Percentiles rank a stretch among this genome's conserved stretches.
These are phyloP conservation scores for Paratrypauchen microcephalus DNA, from an alignment of 2,797 vertebrate genomes.

Conservation along the genomic window DNA sequence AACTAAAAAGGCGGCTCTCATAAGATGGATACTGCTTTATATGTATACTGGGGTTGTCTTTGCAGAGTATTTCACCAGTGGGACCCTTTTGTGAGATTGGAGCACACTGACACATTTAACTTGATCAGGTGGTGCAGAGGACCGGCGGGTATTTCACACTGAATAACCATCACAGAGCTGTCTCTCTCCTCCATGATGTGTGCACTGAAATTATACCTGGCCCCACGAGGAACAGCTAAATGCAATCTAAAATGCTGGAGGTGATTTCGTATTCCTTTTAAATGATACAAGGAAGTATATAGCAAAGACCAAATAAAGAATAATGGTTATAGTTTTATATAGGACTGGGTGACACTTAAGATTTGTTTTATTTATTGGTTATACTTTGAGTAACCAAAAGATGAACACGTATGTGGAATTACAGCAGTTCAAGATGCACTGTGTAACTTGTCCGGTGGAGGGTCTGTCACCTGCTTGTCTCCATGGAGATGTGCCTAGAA, in stretches of 20 bases:
- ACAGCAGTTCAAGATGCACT: too few relatives aligned
- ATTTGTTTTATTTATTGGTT: too few relatives aligned
- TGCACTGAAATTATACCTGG: constrained; percentile 27
- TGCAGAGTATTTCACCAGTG: constrained; percentile 26
- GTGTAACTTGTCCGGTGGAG: too few relatives aligned
- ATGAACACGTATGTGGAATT: too few relatives aligned
- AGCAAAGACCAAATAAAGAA: not conserved
- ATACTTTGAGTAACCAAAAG: too few relatives aligned
- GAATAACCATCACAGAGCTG: constrained; percentile 28
- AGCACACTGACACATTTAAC: constrained; percentile 3
- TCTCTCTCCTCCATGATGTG: constrained; percentile 30
- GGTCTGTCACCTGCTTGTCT: too few relatives aligned
- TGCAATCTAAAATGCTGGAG: constrained; percentile 17
- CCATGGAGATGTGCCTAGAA: too few relatives aligned
- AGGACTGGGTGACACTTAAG: too few relatives aligned
- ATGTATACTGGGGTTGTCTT: constrained; percentile 36
- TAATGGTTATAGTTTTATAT: too few relatives aligned
- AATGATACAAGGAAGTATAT: constrained; percentile 18
- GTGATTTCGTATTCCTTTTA: constrained; percentile 22
- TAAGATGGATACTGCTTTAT: constrained; percentile 24
- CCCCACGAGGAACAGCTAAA: constrained; percentile 28
- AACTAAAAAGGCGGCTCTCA: constrained; percentile 45
- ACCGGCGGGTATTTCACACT: constrained; percentile 34
- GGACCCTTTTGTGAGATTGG: constrained; percentile 22
- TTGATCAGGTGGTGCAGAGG: constrained; percentile 16